Evolutionary conservation across 2,113 vertebrate genomes (phyloP).

Genomic region (Eudorcas thomsonii): DNA sequence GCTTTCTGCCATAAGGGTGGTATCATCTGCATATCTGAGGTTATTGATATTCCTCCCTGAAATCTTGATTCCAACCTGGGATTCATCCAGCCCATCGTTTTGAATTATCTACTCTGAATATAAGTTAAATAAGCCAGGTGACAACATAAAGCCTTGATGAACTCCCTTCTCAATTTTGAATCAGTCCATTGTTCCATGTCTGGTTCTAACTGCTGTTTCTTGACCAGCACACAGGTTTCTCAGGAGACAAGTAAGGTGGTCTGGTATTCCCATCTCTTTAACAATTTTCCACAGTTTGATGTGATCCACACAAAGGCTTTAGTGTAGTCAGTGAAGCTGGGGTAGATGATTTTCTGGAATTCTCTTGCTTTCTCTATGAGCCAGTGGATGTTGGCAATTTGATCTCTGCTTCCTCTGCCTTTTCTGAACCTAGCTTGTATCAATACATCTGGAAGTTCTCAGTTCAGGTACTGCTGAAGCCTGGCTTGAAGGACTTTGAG

Average conservation of each 20-base stretch:
- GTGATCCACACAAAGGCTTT: neutral
- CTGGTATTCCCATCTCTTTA: neutral
- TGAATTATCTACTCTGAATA: neutral
- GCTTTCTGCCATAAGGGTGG: neutral
- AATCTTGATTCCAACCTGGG: neutral
- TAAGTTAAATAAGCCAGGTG: neutral
- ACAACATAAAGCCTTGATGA: neutral
- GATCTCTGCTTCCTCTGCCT: neutral
- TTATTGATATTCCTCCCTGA: neutral
- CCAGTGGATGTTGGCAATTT: neutral
- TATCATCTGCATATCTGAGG: neutral
- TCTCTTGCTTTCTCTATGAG: neutral
- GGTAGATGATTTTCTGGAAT: neutral
- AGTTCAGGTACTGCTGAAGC: neutral
- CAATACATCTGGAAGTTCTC: neutral
- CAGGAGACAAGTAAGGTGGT: neutral
- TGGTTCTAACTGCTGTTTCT: neutral
- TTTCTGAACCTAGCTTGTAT: neutral
- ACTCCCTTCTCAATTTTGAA: neutral
- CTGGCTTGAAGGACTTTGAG: neutral
- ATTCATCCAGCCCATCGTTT: neutral
- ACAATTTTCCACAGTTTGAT: neutral
- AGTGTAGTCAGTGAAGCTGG: neutral
- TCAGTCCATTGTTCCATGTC: neutral
- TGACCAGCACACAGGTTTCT: neutral